Conservation (phyloP, 2,113 vertebrate species). For the Cnemophilus loriae region DNA sequence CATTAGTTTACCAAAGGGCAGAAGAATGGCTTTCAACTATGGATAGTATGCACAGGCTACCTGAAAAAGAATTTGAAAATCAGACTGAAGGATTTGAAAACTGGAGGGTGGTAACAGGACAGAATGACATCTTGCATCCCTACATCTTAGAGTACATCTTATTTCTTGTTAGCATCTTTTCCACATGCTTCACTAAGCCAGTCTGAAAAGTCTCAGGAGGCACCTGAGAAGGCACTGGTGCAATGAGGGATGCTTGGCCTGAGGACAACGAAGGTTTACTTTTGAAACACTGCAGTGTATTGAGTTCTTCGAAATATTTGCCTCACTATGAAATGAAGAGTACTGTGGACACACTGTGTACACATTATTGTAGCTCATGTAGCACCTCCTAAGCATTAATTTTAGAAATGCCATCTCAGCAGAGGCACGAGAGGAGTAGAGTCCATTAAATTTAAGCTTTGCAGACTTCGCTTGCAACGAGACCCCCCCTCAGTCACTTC, state of each 20-base stretch:
- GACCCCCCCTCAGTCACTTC: fast-evolving
- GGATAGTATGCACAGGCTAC: background rate
- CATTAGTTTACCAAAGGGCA: background rate
- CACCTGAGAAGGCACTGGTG: background rate
- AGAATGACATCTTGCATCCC: background rate
- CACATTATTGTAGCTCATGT: background rate
- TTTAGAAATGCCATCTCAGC: background rate
- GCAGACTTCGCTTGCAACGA: background rate
- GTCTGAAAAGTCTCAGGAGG: background rate
- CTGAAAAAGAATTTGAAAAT: background rate
- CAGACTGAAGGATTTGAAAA: background rate
- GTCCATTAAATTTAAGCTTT: background rate
- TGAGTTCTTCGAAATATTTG: background rate
- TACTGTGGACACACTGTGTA: background rate
- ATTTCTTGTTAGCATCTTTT: background rate
- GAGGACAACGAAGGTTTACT: background rate
- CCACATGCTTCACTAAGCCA: background rate
- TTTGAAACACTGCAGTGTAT: background rate
- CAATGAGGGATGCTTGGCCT: background rate
- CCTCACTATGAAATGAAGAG: background rate
- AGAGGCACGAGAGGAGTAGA: background rate
- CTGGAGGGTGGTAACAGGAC: background rate
- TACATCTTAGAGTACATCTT: background rate
- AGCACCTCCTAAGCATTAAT: background rate
- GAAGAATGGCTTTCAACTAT: background rate